Base-by-base conservation (phyloP, 1,140 invertebrate species). In the Sinonovacula constricta region DNA sequence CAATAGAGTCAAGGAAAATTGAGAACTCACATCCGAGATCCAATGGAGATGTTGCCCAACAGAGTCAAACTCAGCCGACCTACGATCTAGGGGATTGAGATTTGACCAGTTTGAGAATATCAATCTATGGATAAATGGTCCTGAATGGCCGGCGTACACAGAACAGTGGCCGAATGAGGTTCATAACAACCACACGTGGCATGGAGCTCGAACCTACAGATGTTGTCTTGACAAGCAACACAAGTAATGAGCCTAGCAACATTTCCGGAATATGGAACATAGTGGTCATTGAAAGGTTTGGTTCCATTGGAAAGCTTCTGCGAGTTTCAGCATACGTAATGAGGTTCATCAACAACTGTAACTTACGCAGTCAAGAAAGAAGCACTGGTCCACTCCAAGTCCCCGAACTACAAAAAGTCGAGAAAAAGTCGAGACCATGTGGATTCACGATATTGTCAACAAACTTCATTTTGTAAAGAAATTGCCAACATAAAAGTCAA, bases 81-180 rank as follows among this genome's bases (percentile, higher is more conserved):
- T 78, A 22, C 34, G 69, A 49, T n/a, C n/a, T n/a, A n/a, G 75
- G 22, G 75, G 75, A 5, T 39, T 77, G 26, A 18, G 1, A 33
- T 26, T 65, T n/a, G n/a, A 5, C 28, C 62, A 56, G 34, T 39
- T 53, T 56, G 18, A 49, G 15, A 30, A 66, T 22, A 66, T 49
- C 36, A 26, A 0, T 24, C 63, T 66, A 26, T 66, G 57, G 57
- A 22, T 22, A 15, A 59, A 59, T 15, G 30, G 63, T 34, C 57
- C 57, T 15, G 15, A 18, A 22, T 59, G 2, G 57, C 24, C 31
- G 14, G 26, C 18, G 18, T 14, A 26, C 15, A 59, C 18, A 24
- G 57, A 59, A 18, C 15, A 59, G 26, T 59, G 57, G 57, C 57
- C 57, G 26, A 26, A 18, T 28, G 24, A 30, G 57, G 26, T 24